Evolutionary conservation across 2,113 vertebrate species (phyloP), one percentile per base, ranked within the genome.

Genomic region (Ceyx margarethae): DNA sequence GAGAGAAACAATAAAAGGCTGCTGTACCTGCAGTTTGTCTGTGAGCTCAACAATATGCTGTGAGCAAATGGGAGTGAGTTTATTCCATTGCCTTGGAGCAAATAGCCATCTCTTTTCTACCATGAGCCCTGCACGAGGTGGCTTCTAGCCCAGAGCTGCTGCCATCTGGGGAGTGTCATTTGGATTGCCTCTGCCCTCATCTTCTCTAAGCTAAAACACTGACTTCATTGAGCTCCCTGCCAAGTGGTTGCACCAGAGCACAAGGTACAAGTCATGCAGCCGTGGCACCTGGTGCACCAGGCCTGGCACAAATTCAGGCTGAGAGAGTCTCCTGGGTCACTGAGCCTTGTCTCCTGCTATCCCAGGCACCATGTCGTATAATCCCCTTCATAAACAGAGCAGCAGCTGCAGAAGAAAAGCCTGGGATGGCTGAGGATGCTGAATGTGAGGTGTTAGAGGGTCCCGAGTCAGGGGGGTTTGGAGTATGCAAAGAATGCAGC

Each of bases 371-470:
- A 0, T 37, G 90, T 26, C 26, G 1, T 5, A 6, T 94, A 95
- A 96, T 94, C 91, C 89, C 89, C 81, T 92, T 46, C 93, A 92
- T 85, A 92, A 95, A 92, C 90, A 53, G 60, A 91, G 87, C 94
- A 87, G 81, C 94, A 94, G 94, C 95, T 92, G 91, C 9, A 46
- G 56, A 43, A 91, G 72, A 73, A 60, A n/a, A 81, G 84, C 75
- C 90, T 87, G 87, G 67, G 67, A 71, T 3, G n/a, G 94, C 48
- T 46, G 9, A 92, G 89, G 92, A 93, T 91, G 92, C 87, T 89
- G 91, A 43, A 40, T 37, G 83, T 42, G 92, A 95, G 89, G 92
- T 87, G 92, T 90, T 76, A 54, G 1, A 82, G 91, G 58, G 78
- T 69, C 74, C 86, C 17, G 69, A 82, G 81, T 69, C 91, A 56